phyloP scores from a whole-genome alignment of 2,797 vertebrate genomes.

The Diplodus sargus region DNA sequence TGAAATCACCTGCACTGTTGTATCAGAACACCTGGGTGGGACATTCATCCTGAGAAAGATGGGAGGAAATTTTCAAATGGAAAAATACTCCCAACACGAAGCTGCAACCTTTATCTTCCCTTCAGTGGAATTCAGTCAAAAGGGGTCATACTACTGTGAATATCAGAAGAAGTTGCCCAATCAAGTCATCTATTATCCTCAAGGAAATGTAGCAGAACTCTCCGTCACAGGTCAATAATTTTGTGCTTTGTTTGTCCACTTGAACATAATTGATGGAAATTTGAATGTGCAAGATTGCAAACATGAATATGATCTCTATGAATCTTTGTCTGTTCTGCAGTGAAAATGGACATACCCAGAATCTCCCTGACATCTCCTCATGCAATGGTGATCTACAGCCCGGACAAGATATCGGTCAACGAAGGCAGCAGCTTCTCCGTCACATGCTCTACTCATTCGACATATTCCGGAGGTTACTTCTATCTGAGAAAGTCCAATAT shows the following conservation, averaged over 20 bases:
- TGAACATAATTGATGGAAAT: not conserved
- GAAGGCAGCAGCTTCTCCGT: slow-evolving; percentile 75
- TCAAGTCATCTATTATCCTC: slow-evolving; percentile 69
- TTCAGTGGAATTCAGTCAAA: slow-evolving; percentile 62
- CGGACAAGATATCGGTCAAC: slow-evolving; percentile 68
- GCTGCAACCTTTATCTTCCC: slow-evolving; percentile 62
- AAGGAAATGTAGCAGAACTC: slow-evolving; percentile 65
- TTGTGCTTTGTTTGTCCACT: not conserved
- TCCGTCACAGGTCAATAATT: slow-evolving; percentile 62
- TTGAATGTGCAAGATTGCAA: not conserved
- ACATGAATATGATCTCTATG: not conserved
- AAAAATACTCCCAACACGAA: slow-evolving; percentile 65
- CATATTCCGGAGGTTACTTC: slow-evolving; percentile 8
- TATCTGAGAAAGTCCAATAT: too few species aligned
- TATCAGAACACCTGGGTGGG: slow-evolving; percentile 70
- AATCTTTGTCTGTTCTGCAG: slow-evolving; percentile 56
- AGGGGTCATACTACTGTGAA: slow-evolving; percentile 79
- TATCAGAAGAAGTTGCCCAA: slow-evolving; percentile 73
- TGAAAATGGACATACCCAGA: slow-evolving; percentile 73
- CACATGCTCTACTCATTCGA: slow-evolving; percentile 75
- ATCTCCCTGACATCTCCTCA: slow-evolving; percentile 75
- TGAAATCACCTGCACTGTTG: slow-evolving; percentile 73
- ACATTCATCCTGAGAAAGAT: slow-evolving; percentile 66
- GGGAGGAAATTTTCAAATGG: slow-evolving; percentile 56
- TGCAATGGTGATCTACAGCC: slow-evolving; percentile 66